Evolutionary conservation across 2,113 vertebrate species (phyloP).

Genomic region (Tenrec ecaudatus): DNA sequence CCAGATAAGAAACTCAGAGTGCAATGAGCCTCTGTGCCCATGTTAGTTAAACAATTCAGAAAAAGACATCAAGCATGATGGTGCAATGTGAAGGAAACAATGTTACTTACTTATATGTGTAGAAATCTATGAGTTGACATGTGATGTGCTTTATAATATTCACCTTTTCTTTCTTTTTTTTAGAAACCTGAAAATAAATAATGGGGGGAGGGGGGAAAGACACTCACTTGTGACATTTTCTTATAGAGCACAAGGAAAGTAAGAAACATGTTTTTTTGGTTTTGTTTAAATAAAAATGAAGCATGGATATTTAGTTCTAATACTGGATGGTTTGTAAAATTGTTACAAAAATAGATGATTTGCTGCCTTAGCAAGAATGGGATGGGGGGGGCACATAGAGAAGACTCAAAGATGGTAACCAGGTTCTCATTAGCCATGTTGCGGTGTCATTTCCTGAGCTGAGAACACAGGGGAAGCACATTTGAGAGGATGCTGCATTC

Average conservation of each 20-base stretch:
- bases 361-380: neutral
- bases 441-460: neutral
- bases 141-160: neutral
- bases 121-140: neutral
- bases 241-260: neutral
- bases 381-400: too few species aligned
- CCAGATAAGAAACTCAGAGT: neutral
- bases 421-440: neutral
- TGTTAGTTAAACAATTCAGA: neutral
- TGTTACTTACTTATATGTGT: neutral
- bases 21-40: neutral
- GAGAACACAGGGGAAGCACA: accelerated
- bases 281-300: neutral
- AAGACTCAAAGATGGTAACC: neutral
- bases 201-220: too few species aligned
- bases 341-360: neutral
- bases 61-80: neutral
- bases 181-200: neutral
- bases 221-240: neutral
- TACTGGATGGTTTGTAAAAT: neutral
- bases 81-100: neutral
- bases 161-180: too few species aligned
- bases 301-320: neutral
- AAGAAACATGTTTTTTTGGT: neutral
- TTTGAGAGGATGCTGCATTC: neutral